phyloP scores from a whole-genome alignment of 2,888 invertebrate genomes.

The Amphipyra berbera region DNA sequence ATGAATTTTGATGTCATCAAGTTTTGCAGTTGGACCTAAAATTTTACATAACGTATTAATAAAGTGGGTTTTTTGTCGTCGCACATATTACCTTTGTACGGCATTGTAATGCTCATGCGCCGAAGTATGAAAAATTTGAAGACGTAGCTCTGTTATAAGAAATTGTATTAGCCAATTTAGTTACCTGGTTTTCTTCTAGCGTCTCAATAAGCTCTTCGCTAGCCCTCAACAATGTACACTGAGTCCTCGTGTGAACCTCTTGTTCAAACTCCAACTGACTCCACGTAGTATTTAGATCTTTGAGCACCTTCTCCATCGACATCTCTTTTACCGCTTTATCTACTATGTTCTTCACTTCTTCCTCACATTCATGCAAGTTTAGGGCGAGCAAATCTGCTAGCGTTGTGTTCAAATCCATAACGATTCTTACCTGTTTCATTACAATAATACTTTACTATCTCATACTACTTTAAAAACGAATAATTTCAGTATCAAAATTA shows the following conservation, averaged over 20 bases:
- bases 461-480: background rate
- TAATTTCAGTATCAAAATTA: background rate
- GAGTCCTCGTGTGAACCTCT: conserved; percentile 96
- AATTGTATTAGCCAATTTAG: background rate
- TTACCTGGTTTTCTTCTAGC: conserved; percentile 98
- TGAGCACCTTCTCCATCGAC: conserved; percentile 98
- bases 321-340: conserved; percentile 99
- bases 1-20: conserved; percentile 99
- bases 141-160: no score
- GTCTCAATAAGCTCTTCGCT: conserved; percentile 99
- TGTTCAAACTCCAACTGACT: conserved; percentile 97
- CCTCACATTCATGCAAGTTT: conserved; percentile 98
- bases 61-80: no score
- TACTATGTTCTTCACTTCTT: conserved; percentile 98
- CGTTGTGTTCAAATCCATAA: conserved; percentile 98
- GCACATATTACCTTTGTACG: no score
- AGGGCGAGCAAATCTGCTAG: conserved; percentile 96
- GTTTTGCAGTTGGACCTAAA: conserved; percentile 97
- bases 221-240: conserved; percentile 95
- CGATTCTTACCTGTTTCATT: conserved; percentile 94
- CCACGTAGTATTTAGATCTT: conserved; percentile 97
- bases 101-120: no score
- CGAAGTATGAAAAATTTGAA: no score
- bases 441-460: conserved; percentile 3
- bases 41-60: conserved; percentile 14